Evolutionary conservation across 2,888 invertebrate species (phyloP).

Genomic region (Coelogynopora nodosa): DNA sequence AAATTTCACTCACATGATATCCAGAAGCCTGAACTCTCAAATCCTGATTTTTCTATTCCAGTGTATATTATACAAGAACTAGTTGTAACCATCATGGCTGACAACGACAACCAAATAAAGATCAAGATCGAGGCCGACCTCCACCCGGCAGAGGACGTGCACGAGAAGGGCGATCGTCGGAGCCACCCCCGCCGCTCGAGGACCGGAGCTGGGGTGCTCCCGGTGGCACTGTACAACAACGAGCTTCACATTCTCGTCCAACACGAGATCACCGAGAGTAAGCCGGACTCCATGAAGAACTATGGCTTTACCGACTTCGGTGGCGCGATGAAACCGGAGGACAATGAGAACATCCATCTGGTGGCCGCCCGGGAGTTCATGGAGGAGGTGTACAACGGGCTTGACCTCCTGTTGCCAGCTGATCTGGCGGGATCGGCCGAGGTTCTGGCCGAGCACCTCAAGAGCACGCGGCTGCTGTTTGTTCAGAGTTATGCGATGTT

Average conservation of each 20-base stretch:
- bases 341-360: not conserved
- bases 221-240: not conserved
- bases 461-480: not conserved
- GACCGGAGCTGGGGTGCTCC: not conserved
- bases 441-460: not conserved
- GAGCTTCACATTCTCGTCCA: not conserved
- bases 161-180: not conserved
- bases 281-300: not conserved
- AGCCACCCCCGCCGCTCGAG: not conserved
- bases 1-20: too few relatives aligned
- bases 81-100: not conserved
- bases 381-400: not conserved
- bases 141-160: too few relatives aligned
- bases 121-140: not conserved
- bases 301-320: conserved; percentile 26
- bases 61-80: not conserved
- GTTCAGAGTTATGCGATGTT: conserved; percentile 6
- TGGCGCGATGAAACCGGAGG: not conserved
- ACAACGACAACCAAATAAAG: not conserved
- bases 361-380: not conserved
- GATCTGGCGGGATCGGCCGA: not conserved
- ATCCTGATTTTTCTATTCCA: too few relatives aligned
- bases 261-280: not conserved
- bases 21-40: too few relatives aligned
- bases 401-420: not conserved